Evolutionary conservation across 2,888 invertebrate genomes (phyloP), one percentile per base, ranked within the genome.

Genomic region (Dicyrtomina minuta): DNA sequence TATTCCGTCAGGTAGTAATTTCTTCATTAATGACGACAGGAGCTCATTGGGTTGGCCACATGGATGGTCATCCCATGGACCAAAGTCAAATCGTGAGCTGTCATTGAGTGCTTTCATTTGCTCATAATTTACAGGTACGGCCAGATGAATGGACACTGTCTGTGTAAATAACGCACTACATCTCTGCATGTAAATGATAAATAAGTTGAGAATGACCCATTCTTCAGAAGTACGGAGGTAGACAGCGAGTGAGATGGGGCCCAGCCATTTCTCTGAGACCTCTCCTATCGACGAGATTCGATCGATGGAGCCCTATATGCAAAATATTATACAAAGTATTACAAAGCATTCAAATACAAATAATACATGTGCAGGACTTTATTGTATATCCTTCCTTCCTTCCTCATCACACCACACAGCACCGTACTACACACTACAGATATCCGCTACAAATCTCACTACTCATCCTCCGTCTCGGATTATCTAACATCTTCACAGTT

Each of bases 201-300:
- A 94, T 67, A 87, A 85, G 79, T 91, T 86, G 44, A 92, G 81
- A 1, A 89, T 83, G 71, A 87, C 86, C 75, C 91, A 86, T 80
- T 94, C 93, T 70, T 88, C 77, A 4, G 79, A 78, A 4, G 80
- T 70, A 26, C 72, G 79, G 6, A 90, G 89, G 81, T 89, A 94
- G 0, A 92, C 85, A 0, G 93, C 91, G 0, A 90, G 86, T 0
- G 93, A 94, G 78, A 95, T 90, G 0, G 93, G 90, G 0, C 93
- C 93, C 8, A 87, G 86, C 93, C 93, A 94, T 79, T 92, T 89
- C 59, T 88, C 87, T 0, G 90, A 89, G 46, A 92, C 90, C 75
- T 89, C 88, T 0, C 91, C 86, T 20, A 94, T 81, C 49, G 92
- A 91, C 75, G 88, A 86, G 10, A 95, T 82, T 72, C 92, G 87